A percentile compares a stretch with the other conserved stretches of the same genome.
Evolutionary conservation across 2,797 vertebrate genomes (phyloP).

Genomic region (Takifugu rubripes): DNA sequence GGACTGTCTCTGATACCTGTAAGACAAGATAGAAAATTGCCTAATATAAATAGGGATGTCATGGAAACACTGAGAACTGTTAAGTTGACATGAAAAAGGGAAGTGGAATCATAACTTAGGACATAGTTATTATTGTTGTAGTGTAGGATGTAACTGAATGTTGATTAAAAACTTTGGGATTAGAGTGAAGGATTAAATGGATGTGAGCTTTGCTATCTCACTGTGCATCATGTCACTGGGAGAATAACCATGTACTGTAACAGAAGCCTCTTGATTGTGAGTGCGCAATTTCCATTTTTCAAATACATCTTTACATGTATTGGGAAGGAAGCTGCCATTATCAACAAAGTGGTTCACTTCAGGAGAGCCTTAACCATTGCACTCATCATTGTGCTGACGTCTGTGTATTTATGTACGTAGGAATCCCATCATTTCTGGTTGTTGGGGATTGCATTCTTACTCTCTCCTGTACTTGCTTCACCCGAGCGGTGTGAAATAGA

Average conservation of each 20-base stretch:
- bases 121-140: slow-evolving; percentile 58
- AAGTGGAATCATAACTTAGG: slow-evolving; percentile 66
- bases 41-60: slow-evolving; percentile 33
- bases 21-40: slow-evolving; percentile 48
- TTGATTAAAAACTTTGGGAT: slow-evolving; percentile 72
- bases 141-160: slow-evolving; percentile 68
- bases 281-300: background rate
- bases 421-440: too few species aligned
- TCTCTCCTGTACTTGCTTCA: too few species aligned
- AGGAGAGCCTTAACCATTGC: too few species aligned
- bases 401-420: too few species aligned
- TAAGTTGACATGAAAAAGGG: slow-evolving; percentile 32
- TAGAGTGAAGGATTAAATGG: slow-evolving; percentile 67
- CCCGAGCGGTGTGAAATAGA: too few species aligned
- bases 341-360: too few species aligned
- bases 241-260: slow-evolving; percentile 61
- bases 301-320: slow-evolving; percentile 48
- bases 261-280: slow-evolving; percentile 60
- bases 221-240: slow-evolving; percentile 39
- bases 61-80: slow-evolving; percentile 17
- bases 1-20: slow-evolving; percentile 48
- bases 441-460: too few species aligned
- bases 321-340: slow-evolving; percentile 42
- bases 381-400: too few species aligned
- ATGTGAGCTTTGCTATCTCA: slow-evolving; percentile 53